A percentile compares a stretch with the other conserved stretches of the same genome.
phyloP scores from a whole-genome alignment of 1,140 invertebrate species.

The Steinernema feltiae region DNA sequence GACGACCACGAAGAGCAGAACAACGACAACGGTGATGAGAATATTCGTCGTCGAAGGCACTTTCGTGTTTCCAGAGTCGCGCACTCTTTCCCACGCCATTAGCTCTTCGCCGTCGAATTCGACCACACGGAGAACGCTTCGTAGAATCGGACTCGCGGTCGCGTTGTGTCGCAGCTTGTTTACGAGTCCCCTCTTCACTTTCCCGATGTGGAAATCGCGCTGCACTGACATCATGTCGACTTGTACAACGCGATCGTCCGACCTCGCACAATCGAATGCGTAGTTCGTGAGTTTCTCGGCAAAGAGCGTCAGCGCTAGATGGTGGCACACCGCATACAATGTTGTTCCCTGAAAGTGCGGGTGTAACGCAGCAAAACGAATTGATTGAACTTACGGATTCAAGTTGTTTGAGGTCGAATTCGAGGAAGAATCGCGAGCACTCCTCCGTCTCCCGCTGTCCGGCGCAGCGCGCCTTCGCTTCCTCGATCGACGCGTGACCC shows the following conservation, averaged over 20 bases:
- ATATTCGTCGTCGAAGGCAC: not conserved
- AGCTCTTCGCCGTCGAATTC: not conserved
- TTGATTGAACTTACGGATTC: not conserved
- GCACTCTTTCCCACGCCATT: not conserved
- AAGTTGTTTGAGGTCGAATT: not conserved
- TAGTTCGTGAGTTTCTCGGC: not conserved
- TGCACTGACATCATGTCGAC: not conserved
- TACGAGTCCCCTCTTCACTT: not conserved
- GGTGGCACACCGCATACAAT: not conserved
- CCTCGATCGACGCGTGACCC: not conserved
- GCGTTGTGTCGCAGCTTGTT: not conserved
- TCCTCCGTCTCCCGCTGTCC: not conserved
- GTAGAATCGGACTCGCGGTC: not conserved
- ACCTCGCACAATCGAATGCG: not conserved
- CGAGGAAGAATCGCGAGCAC: not conserved
- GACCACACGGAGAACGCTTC: not conserved
- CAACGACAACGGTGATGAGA: not conserved
- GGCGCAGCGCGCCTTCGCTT: not conserved
- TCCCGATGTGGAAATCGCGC: conserved; percentile 10
- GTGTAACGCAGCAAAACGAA: not conserved
- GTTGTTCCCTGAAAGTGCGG: not conserved
- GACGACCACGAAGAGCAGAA: not conserved
- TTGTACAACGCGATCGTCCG: not conserved
- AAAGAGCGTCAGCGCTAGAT: not conserved
- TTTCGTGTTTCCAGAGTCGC: not conserved